These are phyloP conservation scores for Bagarius yarrelli DNA, from an alignment of 2,113 vertebrate genomes.

Conservation along the genomic window DNA sequence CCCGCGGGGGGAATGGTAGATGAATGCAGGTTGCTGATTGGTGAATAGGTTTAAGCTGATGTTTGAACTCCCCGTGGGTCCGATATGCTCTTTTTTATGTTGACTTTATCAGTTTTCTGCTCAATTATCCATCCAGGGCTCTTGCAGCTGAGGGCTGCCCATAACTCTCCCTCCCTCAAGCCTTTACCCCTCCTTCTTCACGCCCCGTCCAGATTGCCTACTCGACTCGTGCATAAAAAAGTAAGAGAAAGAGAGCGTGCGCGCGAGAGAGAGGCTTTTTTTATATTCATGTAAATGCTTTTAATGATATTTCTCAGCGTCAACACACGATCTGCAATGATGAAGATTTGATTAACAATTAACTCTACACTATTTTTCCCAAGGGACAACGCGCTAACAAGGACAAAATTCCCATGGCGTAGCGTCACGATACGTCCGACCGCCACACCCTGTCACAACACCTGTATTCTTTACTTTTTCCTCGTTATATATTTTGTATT, in stretches of 20 bases:
- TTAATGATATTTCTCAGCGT: slow-evolving; percentile 27
- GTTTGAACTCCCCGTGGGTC: slow-evolving; percentile 93
- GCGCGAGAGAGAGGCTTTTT: not conserved
- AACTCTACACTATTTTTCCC: slow-evolving; percentile 21
- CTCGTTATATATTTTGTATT: not conserved
- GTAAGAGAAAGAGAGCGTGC: not conserved
- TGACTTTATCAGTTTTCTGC: slow-evolving; percentile 99
- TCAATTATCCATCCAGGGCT: slow-evolving; percentile 98
- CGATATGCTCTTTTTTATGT: slow-evolving; percentile 91
- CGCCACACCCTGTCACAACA: not conserved
- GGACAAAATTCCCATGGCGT: not conserved
- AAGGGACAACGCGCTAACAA: slow-evolving; percentile 27
- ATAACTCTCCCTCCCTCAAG: slow-evolving; percentile 61
- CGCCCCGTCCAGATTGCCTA: slow-evolving; percentile 57
- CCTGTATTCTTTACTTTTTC: not conserved
- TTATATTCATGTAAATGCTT: slow-evolving; percentile 33
- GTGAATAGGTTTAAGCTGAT: slow-evolving; percentile 99
- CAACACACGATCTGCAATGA: slow-evolving; percentile 31
- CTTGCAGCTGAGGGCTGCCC: slow-evolving; percentile 57
- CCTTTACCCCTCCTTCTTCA: slow-evolving; percentile 29
- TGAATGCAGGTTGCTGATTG: slow-evolving; percentile 89
- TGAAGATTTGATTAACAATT: slow-evolving; percentile 37
- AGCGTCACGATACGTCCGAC: not conserved
- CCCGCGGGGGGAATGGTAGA: slow-evolving; percentile 83
- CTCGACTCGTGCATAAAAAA: not conserved